Base-by-base conservation (phyloP, 2,888 invertebrate species). In the Thera britannica region DNA sequence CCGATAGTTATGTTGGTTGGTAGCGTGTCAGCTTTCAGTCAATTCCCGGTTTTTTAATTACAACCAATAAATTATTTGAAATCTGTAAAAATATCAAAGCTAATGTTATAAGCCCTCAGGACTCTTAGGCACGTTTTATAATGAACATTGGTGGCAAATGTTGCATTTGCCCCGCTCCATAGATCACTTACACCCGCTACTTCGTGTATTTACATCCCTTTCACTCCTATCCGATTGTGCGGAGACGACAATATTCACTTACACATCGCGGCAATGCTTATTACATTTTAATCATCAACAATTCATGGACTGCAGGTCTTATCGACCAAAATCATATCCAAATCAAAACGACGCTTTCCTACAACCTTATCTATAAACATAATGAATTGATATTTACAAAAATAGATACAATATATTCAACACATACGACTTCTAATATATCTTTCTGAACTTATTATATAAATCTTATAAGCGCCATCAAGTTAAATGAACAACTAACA, bases 111-210 rank as follows among this genome's bases (percentile, higher is more conserved):
- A 87, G 88, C 74, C 80, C 81, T 56, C 76, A 72, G 79, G 88
- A 85, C 90, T 85, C 83, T 89, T 90, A 91, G 90, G 90, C 91
- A 91, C 91, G 87, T 88, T 86, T 85, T 86, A 85, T 84, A 87
- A 79, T 84, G 75, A 84, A 81, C 80, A 78, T 81, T 82, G 72
- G 76, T 82, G 72, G 77, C 72, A 70, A 77, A 78, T 76, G 65
- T 69, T 71, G 83, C 88, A 87, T 85, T 79, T 86, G 89, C 84
- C 90, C 89, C 90, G 88, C 89, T 87, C 85, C 78, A 64, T 62
- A 66, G 52, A 69, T 69, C 72, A 67, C 73, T 77, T 65, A 73
- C 71, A 65, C 68, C 68, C 59, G 71, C 79, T 83, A 81, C 66
- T 58, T 46, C 68, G 83, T 86, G 86, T 90, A 90, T 90, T 76